phyloP scores from a whole-genome alignment of 2,888 invertebrate genomes.

The Nephrotoma appendiculata region DNA sequence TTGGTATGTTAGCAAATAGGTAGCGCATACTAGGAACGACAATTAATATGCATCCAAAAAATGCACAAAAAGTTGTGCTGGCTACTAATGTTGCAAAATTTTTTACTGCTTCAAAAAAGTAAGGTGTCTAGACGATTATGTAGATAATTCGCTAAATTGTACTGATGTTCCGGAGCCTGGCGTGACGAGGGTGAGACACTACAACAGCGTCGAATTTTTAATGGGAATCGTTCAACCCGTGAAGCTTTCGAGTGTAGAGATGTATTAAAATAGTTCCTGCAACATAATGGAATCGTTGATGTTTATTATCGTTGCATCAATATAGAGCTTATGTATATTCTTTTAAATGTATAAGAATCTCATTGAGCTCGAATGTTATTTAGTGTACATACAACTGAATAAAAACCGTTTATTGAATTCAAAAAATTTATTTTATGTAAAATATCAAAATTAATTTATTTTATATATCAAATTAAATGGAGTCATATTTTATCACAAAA shows the following conservation, averaged over 20 bases:
- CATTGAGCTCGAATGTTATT: too few relatives aligned
- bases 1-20: conserved; percentile 4
- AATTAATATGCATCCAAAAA: not conserved
- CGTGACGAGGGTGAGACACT: too few relatives aligned
- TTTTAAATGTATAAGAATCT: too few relatives aligned
- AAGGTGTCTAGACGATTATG: not conserved
- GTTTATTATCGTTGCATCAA: too few relatives aligned
- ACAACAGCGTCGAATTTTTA: too few relatives aligned
- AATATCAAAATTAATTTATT: too few relatives aligned
- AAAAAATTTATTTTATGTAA: too few relatives aligned
- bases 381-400: too few relatives aligned
- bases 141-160: not conserved
- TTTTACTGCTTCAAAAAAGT: not conserved
- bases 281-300: not conserved
- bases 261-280: not conserved
- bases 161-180: not conserved
- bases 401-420: too few relatives aligned
- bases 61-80: conserved; percentile 7
- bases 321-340: too few relatives aligned
- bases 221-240: not conserved
- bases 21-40: not conserved
- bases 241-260: not conserved
- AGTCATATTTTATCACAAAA: too few relatives aligned
- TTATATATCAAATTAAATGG: too few relatives aligned
- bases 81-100: conserved; percentile 11